Percentiles rank a stretch among this genome's conserved stretches.
These are phyloP conservation scores for Cinclus mexicanus DNA, from an alignment of 2,113 vertebrate genomes.

Conservation along the genomic window DNA sequence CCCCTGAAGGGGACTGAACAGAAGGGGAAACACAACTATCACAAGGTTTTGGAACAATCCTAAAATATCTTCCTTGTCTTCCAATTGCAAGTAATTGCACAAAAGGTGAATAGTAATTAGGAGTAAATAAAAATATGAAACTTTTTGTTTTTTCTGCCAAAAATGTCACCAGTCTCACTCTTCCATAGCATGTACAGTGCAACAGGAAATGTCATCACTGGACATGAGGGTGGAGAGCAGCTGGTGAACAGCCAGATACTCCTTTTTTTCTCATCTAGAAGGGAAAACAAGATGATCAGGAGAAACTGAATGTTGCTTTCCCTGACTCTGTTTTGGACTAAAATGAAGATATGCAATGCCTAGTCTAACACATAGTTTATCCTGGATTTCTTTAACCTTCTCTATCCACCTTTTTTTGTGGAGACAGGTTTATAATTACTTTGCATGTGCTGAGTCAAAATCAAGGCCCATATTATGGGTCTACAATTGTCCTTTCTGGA, in stretches of 20 bases:
- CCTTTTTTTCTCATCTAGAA: slow-evolving; percentile 1
- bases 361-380: neutral
- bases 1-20: neutral
- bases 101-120: neutral
- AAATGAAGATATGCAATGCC: neutral
- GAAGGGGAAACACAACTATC: neutral
- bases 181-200: slow-evolving; percentile 35
- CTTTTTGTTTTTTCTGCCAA: neutral
- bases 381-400: neutral
- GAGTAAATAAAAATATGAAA: neutral
- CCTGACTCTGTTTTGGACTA: neutral
- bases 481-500: neutral
- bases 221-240: slow-evolving; percentile 39
- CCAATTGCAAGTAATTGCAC: neutral
- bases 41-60: neutral
- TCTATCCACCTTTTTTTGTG: neutral
- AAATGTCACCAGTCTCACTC: neutral
- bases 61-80: neutral
- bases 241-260: neutral
- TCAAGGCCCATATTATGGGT: neutral
- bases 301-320: neutral
- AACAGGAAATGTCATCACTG: slow-evolving; percentile 42
- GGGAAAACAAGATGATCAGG: neutral
- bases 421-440: neutral
- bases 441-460: neutral